Conservation (phyloP, 2,797 vertebrate species). For the Eulemur coronatus region DNA sequence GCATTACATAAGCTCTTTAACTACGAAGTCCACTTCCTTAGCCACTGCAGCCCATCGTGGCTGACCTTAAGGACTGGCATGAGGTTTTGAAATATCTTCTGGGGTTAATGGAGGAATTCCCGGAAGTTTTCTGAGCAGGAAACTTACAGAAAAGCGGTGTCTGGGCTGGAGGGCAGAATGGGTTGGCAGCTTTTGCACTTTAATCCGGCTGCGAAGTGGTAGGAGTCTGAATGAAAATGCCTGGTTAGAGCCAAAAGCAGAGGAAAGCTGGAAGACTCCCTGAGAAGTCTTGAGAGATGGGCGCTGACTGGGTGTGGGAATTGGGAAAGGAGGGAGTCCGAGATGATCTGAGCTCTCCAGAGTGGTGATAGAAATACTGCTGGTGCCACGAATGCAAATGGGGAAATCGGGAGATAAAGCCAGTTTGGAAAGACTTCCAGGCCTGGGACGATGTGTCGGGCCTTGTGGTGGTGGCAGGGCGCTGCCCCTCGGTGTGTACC, state of each 20-base stretch:
- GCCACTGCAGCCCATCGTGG: background rate
- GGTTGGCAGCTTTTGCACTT: background rate
- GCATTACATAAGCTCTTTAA: background rate
- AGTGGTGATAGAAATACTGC: background rate
- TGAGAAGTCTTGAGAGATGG: background rate
- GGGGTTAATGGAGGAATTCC: background rate
- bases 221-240: background rate
- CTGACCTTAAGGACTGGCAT: background rate
- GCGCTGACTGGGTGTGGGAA: background rate
- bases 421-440: too few relatives aligned
- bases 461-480: rapidly evolving
- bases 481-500: rapidly evolving
- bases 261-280: background rate
- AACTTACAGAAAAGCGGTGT: background rate
- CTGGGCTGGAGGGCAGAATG: background rate
- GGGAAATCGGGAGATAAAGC: background rate
- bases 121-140: conserved; percentile 3
- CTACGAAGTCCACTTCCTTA: background rate
- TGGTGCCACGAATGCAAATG: background rate
- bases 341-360: background rate
- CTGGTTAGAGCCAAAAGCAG: background rate
- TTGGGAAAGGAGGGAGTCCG: background rate
- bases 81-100: background rate
- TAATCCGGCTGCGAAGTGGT: background rate
- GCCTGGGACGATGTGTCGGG: background rate